Evolutionary conservation across 2,113 vertebrate genomes (phyloP), one percentile per base, ranked within the genome.

Genomic region (Limanda limanda): DNA sequence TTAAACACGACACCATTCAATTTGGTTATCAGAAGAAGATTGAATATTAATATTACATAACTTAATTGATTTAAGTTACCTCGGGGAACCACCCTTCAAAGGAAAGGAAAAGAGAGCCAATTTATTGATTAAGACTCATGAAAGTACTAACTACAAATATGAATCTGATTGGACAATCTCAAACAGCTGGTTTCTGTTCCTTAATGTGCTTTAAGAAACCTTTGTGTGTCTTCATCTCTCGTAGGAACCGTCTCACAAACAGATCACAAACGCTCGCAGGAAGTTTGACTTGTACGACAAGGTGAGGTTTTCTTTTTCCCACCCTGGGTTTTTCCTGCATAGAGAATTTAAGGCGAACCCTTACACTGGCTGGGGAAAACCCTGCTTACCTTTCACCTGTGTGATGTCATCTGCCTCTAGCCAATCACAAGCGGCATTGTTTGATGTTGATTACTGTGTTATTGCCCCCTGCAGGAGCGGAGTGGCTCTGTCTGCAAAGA

Each of bases 271-370:
- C 15, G 92, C 90, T 52, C 81, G 79, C 23, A 91, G 84, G 69
- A 92, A 73, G 47, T 95, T 91, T 82, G 89, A 93, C 61, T n/a
- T 67, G 11, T 87, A 91, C 25, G 85, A 88, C 76, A 93, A 91
- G 91, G 93, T 94, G 66, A 83, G 23, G n/a, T n/a, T n/a, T n/a
- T 7, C 27, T 24, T 9, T 52, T 5, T 51, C 51, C 45, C 40
- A 13, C 10, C 40, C 40, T 12, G 40, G 40, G 2, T 2, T 42
- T 42, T 42, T 42, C 40, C 40, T 42, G 40, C 40, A 4, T 42
- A 42, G 40, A 42, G 11, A 11, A 13, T 42, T 42, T 42, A 42
- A 42, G 11, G 10, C 40, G 12, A 42, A 42, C 40, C 40, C 11
- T 42, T 42, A 3, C 0, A 42, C 11, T 12, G 12, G 45, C 15